Evolutionary conservation across 2,888 invertebrate species (phyloP).

Genomic region (Pachydiplax longipennis): DNA sequence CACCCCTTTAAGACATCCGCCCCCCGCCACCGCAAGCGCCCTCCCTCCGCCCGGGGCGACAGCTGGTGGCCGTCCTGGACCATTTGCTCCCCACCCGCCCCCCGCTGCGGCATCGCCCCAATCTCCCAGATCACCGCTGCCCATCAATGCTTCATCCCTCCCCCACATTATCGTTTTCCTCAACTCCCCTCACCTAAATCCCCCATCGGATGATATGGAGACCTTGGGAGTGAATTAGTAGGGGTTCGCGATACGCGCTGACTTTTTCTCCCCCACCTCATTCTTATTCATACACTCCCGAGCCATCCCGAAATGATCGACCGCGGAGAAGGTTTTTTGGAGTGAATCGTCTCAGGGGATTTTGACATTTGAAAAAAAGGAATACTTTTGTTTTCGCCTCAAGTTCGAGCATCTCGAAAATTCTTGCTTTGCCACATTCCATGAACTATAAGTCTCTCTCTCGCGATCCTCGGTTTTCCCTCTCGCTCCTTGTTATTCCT

Average conservation of each 20-base stretch:
- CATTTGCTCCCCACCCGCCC: slow-evolving; percentile 7
- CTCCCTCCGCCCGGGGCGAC: not conserved
- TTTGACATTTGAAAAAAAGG: not conserved
- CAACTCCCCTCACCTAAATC: not conserved
- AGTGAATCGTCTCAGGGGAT: not conserved
- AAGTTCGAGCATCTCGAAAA: not conserved
- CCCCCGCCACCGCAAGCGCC: not conserved
- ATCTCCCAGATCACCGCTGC: not conserved
- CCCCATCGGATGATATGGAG: not conserved
- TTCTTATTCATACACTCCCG: not conserved
- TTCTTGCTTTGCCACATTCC: not conserved
- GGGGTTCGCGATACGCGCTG: not conserved
- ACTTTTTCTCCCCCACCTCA: not conserved
- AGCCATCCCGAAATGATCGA: not conserved
- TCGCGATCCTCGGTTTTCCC: not conserved
- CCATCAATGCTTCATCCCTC: not conserved
- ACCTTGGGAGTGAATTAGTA: not conserved
- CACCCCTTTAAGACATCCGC: not conserved
- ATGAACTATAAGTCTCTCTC: not conserved
- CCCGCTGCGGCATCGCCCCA: not conserved
- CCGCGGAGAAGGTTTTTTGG: not conserved
- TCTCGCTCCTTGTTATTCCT: not conserved
- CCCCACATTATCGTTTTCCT: not conserved
- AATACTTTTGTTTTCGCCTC: not conserved
- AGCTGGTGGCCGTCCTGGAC: slow-evolving; percentile 9